Evolutionary conservation across 2,113 vertebrate species (phyloP).

Genomic region (Arenaria interpres): DNA sequence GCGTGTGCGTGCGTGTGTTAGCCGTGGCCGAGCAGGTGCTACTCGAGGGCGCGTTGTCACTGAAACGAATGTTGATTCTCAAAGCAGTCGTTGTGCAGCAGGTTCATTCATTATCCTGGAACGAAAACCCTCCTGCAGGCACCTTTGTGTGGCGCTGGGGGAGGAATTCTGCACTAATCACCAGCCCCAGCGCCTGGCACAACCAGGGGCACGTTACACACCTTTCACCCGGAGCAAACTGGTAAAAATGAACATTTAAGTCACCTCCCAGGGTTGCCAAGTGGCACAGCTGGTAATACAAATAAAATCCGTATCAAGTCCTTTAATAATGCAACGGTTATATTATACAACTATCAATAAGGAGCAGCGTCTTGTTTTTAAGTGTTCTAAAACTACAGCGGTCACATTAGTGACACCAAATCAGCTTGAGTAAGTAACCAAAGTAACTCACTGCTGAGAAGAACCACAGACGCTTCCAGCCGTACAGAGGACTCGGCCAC

Average conservation of each 20-base stretch:
- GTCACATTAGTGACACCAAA: background rate
- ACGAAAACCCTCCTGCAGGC: background rate
- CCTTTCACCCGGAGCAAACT: background rate
- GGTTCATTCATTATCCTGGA: slow-evolving; percentile 17
- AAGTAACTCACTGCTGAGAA: background rate
- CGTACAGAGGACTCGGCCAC: background rate
- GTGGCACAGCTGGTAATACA: background rate
- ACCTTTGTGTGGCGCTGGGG: background rate
- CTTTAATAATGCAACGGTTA: background rate
- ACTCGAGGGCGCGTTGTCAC: background rate
- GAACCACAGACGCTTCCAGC: background rate
- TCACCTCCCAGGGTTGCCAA: background rate
- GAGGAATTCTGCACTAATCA: background rate
- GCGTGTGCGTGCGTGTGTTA: background rate
- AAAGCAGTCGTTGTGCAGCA: slow-evolving; percentile 10
- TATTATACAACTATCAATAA: background rate
- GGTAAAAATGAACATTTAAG: background rate
- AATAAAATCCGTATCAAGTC: background rate
- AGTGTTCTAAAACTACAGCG: background rate
- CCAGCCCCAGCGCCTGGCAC: background rate
- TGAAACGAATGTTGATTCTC: slow-evolving; percentile 46
- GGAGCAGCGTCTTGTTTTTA: background rate
- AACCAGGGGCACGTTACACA: accelerated
- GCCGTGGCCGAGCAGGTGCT: slow-evolving; percentile 15
- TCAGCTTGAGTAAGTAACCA: background rate